phyloP scores from a whole-genome alignment of 2,888 invertebrate genomes.

The Keiferia lycopersicella region DNA sequence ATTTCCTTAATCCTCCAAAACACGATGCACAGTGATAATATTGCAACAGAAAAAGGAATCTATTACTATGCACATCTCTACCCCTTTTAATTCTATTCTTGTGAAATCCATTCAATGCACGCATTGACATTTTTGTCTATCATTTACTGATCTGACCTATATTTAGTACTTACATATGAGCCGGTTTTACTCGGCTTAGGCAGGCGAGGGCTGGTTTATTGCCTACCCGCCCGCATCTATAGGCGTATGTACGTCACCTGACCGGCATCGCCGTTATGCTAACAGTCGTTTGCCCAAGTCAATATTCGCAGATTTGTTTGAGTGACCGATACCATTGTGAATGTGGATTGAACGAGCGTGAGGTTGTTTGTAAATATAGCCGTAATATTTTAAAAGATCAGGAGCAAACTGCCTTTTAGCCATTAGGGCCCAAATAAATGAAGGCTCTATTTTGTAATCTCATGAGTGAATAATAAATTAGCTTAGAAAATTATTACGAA shows the following conservation, averaged over 20 bases:
- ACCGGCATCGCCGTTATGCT: neutral
- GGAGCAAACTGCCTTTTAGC: too few species aligned
- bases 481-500: too few species aligned
- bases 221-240: conserved; percentile 10
- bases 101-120: too few species aligned
- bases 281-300: neutral
- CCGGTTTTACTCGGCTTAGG: conserved; percentile 10
- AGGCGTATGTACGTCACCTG: neutral
- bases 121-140: too few species aligned
- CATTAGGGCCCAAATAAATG: too few species aligned
- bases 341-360: neutral
- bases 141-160: neutral
- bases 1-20: too few species aligned
- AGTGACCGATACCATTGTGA: neutral
- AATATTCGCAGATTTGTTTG: conserved; percentile 2
- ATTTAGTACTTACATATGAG: neutral
- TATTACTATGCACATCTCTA: too few species aligned
- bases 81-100: too few species aligned
- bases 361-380: neutral
- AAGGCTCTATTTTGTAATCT: too few species aligned
- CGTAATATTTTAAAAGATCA: neutral
- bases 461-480: too few species aligned
- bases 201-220: conserved; percentile 5
- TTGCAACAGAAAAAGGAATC: too few species aligned
- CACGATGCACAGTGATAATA: too few species aligned